Base-by-base conservation (phyloP, 2,888 invertebrate genomes). In the Ypsolopha scabrella region DNA sequence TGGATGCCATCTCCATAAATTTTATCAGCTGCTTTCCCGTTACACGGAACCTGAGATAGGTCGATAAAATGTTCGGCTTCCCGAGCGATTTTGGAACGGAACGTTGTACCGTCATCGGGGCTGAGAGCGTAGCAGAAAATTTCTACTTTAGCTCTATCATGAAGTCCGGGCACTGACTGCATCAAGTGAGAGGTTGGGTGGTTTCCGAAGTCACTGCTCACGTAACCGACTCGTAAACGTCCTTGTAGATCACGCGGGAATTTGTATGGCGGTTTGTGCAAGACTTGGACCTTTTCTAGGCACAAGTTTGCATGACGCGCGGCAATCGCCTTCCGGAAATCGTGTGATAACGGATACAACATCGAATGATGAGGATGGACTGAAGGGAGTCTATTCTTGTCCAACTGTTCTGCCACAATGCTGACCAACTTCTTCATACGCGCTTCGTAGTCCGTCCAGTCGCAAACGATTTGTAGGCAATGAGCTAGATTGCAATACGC, bases 321-420 rank as follows among this genome's bases (percentile, higher is more conserved):
- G 9, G 99, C 99, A 61, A 99, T 99, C 6, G 96, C 96, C 80
- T 97, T 97, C 52, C 99, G 91, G 72, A 94, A 97, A 35, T 96
- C 95, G 70, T 99, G 99, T 1, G 96, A 94, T 57, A 99, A 88
- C 0, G 99, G 99, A 85, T 99, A 99, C 51, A 99, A 88, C 99
- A 99, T 99, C 48, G 98, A 98, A 87, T 99, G 99, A 83, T 99
- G 99, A 0, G 99, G 99, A 88, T 99, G 99, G 2, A 99, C 99
- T 0, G 98, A 98, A 0, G 99, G 99, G 51, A 99, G 87, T 56
- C 99, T 91, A 73, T 98, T 98, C 82, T 98, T 98, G 45, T 97
- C 96, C 52, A 99, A 85, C 70, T 99, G 99, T 70, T 99, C 99
- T 6, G 97, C 97, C 0, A 99, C 99, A 60, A 99, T 99, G 67